phyloP scores from a whole-genome alignment of 1,140 invertebrate species.

The Drosophila dunni region DNA sequence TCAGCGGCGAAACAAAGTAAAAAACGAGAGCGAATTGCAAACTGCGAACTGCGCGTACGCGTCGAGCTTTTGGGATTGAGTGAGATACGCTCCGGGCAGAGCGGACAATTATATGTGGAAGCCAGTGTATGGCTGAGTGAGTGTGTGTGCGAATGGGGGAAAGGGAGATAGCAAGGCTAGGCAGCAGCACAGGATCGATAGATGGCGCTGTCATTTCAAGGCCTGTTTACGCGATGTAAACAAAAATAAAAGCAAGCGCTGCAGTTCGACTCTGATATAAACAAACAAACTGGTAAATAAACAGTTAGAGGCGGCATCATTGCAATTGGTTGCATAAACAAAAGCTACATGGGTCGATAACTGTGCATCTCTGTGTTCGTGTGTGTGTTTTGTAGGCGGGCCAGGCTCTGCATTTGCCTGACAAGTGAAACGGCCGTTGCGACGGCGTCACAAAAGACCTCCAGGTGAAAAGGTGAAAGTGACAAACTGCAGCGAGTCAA shows the following conservation, averaged over 20 bases:
- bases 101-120: conserved; percentile 23
- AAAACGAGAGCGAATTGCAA: conserved; percentile 17
- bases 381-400: neutral
- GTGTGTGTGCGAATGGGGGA: conserved; percentile 1
- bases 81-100: conserved; percentile 26
- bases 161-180: neutral
- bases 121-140: conserved; percentile 6
- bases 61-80: conserved; percentile 57
- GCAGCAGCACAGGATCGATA: conserved; percentile 8
- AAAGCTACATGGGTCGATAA: conserved; percentile 45
- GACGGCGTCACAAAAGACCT: neutral
- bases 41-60: conserved; percentile 37
- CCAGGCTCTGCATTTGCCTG: conserved; percentile 5
- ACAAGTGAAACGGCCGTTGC: conserved; percentile 16
- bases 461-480: conserved; percentile 28
- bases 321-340: conserved; percentile 61
- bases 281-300: conserved; percentile 32
- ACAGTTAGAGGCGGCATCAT: conserved; percentile 26
- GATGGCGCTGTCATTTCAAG: conserved; percentile 38
- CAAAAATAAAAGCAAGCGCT: conserved; percentile 45
- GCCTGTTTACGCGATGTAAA: conserved; percentile 66
- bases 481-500: conserved; percentile 4
- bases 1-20: conserved; percentile 9
- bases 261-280: conserved; percentile 44
- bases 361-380: conserved; percentile 6